These are phyloP conservation scores for Coracias cyanogaster DNA, from an alignment of 2,797 vertebrate species.

Conservation along the genomic window DNA sequence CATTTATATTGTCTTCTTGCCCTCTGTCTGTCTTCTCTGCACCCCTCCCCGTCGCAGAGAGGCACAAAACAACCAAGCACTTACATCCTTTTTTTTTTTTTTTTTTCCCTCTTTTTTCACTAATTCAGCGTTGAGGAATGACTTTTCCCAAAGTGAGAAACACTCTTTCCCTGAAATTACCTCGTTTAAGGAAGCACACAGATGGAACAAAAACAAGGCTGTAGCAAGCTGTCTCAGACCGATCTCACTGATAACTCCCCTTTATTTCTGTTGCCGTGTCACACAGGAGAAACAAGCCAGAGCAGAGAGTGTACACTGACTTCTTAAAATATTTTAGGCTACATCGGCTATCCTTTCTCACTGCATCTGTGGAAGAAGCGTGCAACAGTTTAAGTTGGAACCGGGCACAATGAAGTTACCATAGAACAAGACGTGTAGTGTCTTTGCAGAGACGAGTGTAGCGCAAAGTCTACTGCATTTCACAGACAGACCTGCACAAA, in stretches of 20 bases:
- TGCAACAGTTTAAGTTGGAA: constrained; percentile 17
- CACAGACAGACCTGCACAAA: neutral
- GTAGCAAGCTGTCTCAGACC: neutral
- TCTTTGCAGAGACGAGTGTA: neutral
- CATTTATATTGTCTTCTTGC: neutral
- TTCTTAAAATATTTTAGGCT: neutral
- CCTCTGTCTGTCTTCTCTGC: neutral
- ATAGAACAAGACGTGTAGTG: neutral
- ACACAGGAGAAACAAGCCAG: neutral
- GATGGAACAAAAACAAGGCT: neutral
- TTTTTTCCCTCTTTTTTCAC: neutral
- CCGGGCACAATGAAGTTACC: neutral
- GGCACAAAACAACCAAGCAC: neutral
- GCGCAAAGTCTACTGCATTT: neutral
- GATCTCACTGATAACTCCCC: neutral
- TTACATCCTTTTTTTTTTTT: neutral
- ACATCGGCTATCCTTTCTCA: neutral
- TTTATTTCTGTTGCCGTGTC: neutral
- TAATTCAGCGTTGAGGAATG: neutral
- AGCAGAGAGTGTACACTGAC: neutral
- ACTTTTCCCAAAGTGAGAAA: neutral
- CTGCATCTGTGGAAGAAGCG: neutral
- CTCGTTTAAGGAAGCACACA: neutral
- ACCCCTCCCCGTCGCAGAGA: neutral
- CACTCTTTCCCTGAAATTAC: neutral